Evolutionary conservation across 1,140 invertebrate genomes (phyloP), one percentile per base, ranked within the genome.

Genomic region (Choristoneura fumiferana): DNA sequence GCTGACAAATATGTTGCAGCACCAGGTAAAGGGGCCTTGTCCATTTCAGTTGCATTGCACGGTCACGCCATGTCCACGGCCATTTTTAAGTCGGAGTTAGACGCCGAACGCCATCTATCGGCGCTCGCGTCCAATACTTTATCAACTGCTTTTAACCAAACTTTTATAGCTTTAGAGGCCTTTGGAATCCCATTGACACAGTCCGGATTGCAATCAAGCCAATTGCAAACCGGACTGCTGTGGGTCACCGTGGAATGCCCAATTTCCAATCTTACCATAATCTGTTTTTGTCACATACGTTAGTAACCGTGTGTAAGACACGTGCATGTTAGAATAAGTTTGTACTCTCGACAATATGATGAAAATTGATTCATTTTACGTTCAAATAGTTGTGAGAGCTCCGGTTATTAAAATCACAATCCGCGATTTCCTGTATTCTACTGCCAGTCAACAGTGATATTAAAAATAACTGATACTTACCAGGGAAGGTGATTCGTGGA

Each of bases 321-420:
- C 14, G 22, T 29, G 22, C 43, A 49, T 18, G 43, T 5, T 49
- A 49, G 18, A 29, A 49, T 49, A 49, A 49, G 43, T 49, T 49
- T 15, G 43, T 49, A 49, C 43, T 22, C 43, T 49, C 18, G 43
- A 49, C 43, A 49, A 49, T 49, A 49, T 49, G 43, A 49, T 49
- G 22, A n/a, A 49, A 49, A 49, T 17, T 17, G 18, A 49, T 49
- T 49, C 22, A 22, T 22, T 22, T 49, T 49, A 29, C 22, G 2
- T 29, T 29, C 2, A 29, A 29, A 29, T 29, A 29, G 22, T 6
- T 2, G 22, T 29, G 2, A 29, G 22, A 2, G 22, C 2, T 29
- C 22, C 22, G 22, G 22, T 29, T 29, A 2, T 3, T 29, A 6
- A 29, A 29, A 29, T 29, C 22, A 6, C 22, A 29, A 6, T 6